Conservation (phyloP, 2,797 vertebrate genomes). For the Falco berigora region DNA sequence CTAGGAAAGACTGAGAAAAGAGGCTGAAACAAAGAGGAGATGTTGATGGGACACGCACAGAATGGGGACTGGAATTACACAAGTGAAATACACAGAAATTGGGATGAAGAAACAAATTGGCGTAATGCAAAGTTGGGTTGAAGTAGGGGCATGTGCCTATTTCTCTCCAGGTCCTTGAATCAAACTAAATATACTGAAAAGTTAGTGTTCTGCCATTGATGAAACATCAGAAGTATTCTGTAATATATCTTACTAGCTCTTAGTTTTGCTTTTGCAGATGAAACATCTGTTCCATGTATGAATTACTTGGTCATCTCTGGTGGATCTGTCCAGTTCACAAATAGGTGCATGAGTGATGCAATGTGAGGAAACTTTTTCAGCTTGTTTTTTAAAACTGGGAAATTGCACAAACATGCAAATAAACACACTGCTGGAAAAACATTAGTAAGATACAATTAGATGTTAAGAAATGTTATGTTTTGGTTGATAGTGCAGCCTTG, state of each 20-base stretch:
- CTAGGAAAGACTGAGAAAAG: not conserved
- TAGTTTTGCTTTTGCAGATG: not conserved
- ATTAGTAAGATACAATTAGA: not conserved
- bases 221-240: not conserved
- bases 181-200: not conserved
- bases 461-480: not conserved
- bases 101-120: not conserved
- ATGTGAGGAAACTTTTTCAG: not conserved
- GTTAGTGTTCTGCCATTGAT: not conserved
- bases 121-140: not conserved
- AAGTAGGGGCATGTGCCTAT: accelerated
- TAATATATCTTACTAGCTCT: not conserved
- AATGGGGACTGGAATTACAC: not conserved
- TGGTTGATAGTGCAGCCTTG: not conserved
- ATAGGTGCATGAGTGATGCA: not conserved
- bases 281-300: not conserved
- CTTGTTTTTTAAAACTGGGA: not conserved
- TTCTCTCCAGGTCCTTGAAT: not conserved
- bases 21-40: not conserved
- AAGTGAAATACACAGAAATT: not conserved
- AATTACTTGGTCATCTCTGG: not conserved
- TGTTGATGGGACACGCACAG: not conserved
- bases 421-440: not conserved
- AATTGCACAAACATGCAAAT: not conserved
- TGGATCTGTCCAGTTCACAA: not conserved